A percentile compares a stretch with the other conserved stretches of the same genome.
These are phyloP conservation scores for Montifringilla adamsi DNA, from an alignment of 2,113 vertebrate genomes.

Conservation along the genomic window DNA sequence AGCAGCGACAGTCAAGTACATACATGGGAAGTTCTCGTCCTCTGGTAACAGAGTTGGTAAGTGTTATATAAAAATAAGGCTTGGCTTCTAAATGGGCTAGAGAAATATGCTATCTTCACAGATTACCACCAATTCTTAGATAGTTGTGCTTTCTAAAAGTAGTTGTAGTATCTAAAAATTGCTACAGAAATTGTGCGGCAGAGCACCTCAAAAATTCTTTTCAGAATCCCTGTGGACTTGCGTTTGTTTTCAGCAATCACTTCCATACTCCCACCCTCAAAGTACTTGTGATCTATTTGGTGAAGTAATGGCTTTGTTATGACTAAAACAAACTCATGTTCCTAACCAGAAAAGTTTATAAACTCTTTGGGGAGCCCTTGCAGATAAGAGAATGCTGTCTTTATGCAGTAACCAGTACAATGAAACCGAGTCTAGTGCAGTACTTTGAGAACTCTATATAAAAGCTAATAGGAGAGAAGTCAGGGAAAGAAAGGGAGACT, in stretches of 20 bases:
- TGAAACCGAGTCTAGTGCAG: background rate
- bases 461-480: background rate
- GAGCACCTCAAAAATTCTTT: background rate
- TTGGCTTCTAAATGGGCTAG: background rate
- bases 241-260: background rate
- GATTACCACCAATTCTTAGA: background rate
- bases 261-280: background rate
- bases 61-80: background rate
- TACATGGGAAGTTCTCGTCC: constrained; percentile 78
- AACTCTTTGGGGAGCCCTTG: background rate
- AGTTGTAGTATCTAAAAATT: background rate
- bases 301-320: background rate
- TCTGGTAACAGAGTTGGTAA: constrained; percentile 93
- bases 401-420: background rate
- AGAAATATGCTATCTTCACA: background rate
- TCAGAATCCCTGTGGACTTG: background rate
- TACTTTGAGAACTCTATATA: background rate
- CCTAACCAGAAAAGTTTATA: background rate
- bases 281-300: background rate
- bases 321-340: background rate
- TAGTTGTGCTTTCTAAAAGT: background rate
- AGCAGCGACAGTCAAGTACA: constrained; percentile 77
- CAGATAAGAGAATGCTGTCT: background rate
- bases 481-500: background rate
- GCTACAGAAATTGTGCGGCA: background rate